These are phyloP conservation scores for Aphyosemion australe DNA, from an alignment of 2,113 vertebrate species.

Conservation along the genomic window DNA sequence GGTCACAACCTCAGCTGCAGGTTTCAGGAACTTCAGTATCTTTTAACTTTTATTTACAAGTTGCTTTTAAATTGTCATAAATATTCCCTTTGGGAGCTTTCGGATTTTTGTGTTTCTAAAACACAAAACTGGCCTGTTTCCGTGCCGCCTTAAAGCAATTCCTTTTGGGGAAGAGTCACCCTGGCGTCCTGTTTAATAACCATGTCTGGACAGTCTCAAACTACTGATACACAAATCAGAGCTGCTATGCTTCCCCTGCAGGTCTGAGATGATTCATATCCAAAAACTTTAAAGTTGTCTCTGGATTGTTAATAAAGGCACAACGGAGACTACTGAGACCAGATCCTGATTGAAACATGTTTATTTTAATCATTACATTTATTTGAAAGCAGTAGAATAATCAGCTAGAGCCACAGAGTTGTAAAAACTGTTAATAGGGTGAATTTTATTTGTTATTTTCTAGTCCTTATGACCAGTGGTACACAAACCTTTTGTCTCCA, in stretches of 20 bases:
- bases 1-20: constrained; percentile 10
- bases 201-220: not conserved
- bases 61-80: not conserved
- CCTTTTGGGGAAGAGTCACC: not conserved
- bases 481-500: too few species aligned
- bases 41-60: not conserved
- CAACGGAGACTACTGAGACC: not conserved
- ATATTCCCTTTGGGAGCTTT: not conserved
- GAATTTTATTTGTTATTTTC: too few species aligned
- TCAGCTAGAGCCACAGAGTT: too few species aligned
- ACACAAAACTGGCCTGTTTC: not conserved
- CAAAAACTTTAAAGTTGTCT: not conserved
- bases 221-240: not conserved
- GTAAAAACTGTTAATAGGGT: too few species aligned
- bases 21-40: not conserved
- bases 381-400: too few species aligned
- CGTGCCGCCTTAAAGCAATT: not conserved
- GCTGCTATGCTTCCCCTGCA: not conserved
- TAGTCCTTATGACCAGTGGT: too few species aligned
- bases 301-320: too few species aligned
- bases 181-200: not conserved
- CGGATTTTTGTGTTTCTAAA: not conserved
- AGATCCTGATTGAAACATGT: too few species aligned
- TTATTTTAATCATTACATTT: too few species aligned
- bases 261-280: constrained; percentile 1